phyloP scores from a whole-genome alignment of 2,113 vertebrate species.

The Lontra canadensis region DNA sequence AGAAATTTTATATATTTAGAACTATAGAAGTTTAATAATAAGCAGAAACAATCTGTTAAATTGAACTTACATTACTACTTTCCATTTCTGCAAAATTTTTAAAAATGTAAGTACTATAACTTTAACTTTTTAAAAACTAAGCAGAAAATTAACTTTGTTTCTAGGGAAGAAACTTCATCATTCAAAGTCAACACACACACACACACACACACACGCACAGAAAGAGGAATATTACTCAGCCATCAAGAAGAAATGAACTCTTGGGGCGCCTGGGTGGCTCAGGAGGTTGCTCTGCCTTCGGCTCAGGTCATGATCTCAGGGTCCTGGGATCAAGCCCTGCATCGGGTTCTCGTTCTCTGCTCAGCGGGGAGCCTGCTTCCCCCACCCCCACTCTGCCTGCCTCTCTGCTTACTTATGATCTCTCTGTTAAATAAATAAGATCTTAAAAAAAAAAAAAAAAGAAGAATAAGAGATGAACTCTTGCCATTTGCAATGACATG shows the following conservation, averaged over 20 bases:
- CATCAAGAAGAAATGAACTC: neutral
- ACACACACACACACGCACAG: neutral
- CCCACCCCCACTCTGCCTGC: no score
- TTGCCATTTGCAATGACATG: neutral
- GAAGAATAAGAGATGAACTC: neutral
- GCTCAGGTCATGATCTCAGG: no score
- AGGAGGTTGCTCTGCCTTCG: no score
- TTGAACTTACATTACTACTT: slow-evolving; percentile 8
- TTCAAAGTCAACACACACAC: neutral
- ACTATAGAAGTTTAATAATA: slow-evolving; percentile 10
- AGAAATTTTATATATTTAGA: slow-evolving; percentile 35
- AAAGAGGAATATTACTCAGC: neutral
- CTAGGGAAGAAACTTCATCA: neutral
- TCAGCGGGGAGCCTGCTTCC: no score
- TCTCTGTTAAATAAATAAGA: no score
- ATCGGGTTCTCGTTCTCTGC: no score
- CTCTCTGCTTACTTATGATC: no score
- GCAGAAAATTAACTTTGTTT: slow-evolving; percentile 28
- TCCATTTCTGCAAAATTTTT: neutral
- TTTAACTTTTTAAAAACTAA: neutral
- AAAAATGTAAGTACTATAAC: neutral
- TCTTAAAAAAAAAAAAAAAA: no score
- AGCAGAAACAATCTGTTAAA: slow-evolving; percentile 41
- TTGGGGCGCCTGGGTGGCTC: no score
- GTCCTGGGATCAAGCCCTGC: no score